Percentiles rank a stretch among this genome's conserved stretches.
These are phyloP conservation scores for Argyresthia albistria DNA, from an alignment of 2,888 invertebrate genomes.

Conservation along the genomic window DNA sequence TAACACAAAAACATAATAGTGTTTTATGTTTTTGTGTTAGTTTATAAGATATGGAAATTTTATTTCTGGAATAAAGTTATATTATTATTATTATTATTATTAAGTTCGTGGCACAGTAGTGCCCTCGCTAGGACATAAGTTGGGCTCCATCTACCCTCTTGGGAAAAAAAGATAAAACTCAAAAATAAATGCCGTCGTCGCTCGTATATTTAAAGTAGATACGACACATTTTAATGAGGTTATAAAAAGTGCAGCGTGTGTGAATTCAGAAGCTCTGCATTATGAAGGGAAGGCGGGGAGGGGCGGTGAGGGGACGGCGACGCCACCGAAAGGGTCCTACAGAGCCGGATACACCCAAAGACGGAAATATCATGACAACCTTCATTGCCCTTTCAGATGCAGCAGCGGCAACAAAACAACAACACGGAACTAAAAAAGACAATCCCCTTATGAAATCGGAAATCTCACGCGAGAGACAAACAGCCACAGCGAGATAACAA, in stretches of 20 bases:
- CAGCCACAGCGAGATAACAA: not conserved
- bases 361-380: not conserved
- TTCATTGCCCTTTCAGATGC: conserved; percentile 5
- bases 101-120: too few relatives aligned
- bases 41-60: too few relatives aligned
- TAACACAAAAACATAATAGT: too few relatives aligned
- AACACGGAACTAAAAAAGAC: conserved; percentile 1
- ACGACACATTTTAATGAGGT: not conserved
- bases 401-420: conserved; percentile 1
- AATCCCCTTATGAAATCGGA: not conserved
- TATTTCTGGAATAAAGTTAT: too few relatives aligned
- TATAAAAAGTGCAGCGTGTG: not conserved
- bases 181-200: not conserved
- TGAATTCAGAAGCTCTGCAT: not conserved
- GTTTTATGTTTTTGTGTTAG: too few relatives aligned
- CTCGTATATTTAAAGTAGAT: not conserved
- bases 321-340: too few relatives aligned
- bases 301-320: not conserved
- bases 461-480: not conserved
- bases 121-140: too few relatives aligned
- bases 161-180: too few relatives aligned
- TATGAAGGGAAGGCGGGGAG: not conserved
- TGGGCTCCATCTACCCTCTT: too few relatives aligned
- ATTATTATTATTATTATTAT: too few relatives aligned
- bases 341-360: too few relatives aligned